Conservation (phyloP, 2,797 vertebrate species). For the Pipistrellus nathusii region DNA sequence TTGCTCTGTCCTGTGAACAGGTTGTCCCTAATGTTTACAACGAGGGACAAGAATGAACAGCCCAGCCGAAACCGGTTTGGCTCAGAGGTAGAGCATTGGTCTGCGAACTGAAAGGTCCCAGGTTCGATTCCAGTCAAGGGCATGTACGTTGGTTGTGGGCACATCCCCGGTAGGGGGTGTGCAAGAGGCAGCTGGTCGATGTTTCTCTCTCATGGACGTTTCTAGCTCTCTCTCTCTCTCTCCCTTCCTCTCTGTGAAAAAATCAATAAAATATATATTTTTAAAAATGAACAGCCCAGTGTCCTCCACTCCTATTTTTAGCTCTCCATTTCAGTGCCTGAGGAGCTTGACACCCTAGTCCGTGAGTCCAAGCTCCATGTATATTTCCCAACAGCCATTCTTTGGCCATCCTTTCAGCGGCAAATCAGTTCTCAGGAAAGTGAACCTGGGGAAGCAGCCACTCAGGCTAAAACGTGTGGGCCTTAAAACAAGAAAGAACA, state of each 20-base stretch:
- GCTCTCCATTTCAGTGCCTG: too few species aligned
- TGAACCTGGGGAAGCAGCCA: not conserved
- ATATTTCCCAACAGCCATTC: not conserved
- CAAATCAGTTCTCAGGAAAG: conserved; percentile 13
- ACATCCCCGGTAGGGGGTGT: too few species aligned
- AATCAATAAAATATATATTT: too few species aligned
- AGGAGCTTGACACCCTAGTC: not conserved
- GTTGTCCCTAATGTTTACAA: not conserved
- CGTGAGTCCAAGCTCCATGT: not conserved
- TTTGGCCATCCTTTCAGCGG: not conserved
- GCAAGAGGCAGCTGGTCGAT: too few species aligned
- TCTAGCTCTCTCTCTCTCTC: too few species aligned
- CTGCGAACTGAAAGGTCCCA: too few species aligned
- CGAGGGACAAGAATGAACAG: not conserved
- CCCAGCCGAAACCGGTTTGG: not conserved
- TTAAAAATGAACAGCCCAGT: not conserved
- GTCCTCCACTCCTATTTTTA: not conserved
- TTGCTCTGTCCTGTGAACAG: not conserved
- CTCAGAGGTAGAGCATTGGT: too few species aligned
- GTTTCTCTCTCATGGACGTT: too few species aligned
- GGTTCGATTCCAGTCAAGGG: too few species aligned
- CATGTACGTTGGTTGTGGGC: too few species aligned
- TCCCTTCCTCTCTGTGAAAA: too few species aligned
- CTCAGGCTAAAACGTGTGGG: not conserved
- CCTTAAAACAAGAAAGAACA: not conserved